A percentile compares a stretch with the other conserved stretches of the same genome.
Conservation (phyloP, 2,888 invertebrate genomes). For the Hyposoter dolosus region DNA sequence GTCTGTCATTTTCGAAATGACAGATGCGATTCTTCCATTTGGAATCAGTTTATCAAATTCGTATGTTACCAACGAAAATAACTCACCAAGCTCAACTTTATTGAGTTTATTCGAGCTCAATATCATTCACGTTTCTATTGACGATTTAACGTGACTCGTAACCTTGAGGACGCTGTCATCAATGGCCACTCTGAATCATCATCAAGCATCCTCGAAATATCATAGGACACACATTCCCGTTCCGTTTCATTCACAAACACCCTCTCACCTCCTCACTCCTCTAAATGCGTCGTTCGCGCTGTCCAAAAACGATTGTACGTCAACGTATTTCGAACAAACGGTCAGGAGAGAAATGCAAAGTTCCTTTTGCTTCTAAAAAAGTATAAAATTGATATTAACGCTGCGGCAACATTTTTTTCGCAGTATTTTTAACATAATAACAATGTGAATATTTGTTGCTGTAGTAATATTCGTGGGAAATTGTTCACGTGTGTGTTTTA, state of each 20-base stretch:
- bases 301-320: background rate
- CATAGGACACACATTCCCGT: conserved; percentile 4
- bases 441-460: too few relatives aligned
- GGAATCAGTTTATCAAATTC: background rate
- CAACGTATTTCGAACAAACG: too few relatives aligned
- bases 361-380: too few relatives aligned
- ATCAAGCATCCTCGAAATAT: conserved; percentile 58
- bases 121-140: conserved; percentile 45
- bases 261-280: background rate
- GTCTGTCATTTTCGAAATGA: background rate
- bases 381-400: too few relatives aligned
- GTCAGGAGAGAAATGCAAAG: too few relatives aligned
- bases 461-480: too few relatives aligned
- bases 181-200: conserved; percentile 60
- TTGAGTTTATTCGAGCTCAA: conserved; percentile 34
- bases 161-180: conserved; percentile 57
- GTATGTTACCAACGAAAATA: conserved; percentile 19
- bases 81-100: conserved; percentile 35
- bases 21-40: too few relatives aligned
- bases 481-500: too few relatives aligned
- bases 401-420: too few relatives aligned
- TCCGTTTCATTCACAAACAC: conserved; percentile 10
- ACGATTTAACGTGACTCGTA: conserved; percentile 52
- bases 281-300: background rate
- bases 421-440: too few relatives aligned